Evolutionary conservation across 2,888 invertebrate genomes (phyloP).

Genomic region (Ariolimax columbianus): DNA sequence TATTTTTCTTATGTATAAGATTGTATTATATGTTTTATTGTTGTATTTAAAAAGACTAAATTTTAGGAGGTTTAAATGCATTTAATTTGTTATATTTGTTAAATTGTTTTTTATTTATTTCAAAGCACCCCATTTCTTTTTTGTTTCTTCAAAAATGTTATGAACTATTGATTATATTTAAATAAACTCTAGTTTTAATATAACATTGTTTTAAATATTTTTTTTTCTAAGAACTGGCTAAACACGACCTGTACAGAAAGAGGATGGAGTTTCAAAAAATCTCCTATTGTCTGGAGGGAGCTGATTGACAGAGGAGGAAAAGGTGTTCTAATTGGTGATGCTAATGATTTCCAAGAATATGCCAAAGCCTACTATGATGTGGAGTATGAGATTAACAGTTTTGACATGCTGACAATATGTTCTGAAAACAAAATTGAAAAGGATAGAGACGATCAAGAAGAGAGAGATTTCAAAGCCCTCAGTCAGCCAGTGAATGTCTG

Average conservation of each 20-base stretch:
- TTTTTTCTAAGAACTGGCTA: conserved; percentile 72
- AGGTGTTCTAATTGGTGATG: conserved; percentile 76
- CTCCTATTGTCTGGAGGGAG: conserved; percentile 79
- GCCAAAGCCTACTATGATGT: conserved; percentile 77
- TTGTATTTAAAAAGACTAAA: too few relatives aligned
- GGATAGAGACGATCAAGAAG: conserved; percentile 70
- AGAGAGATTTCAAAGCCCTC: conserved; percentile 58
- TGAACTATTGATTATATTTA: not conserved
- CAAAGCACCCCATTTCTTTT: too few relatives aligned
- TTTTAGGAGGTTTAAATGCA: too few relatives aligned
- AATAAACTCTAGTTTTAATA: not conserved
- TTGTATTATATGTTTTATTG: too few relatives aligned
- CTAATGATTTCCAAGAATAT: conserved; percentile 79
- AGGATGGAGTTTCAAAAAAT: conserved; percentile 75
- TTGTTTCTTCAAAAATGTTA: too few relatives aligned
- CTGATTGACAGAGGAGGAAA: conserved; percentile 79
- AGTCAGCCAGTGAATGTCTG: conserved; percentile 74
- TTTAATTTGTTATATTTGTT: not conserved
- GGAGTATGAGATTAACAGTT: conserved; percentile 69
- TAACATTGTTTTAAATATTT: not conserved
- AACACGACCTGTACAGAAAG: conserved; percentile 68
- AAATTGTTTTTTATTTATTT: not conserved
- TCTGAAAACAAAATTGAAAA: conserved; percentile 73
- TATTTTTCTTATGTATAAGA: too few relatives aligned
- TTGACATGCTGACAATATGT: conserved; percentile 73